Evolutionary conservation across 2,888 invertebrate species (phyloP).

Genomic region (Atrina japonica): DNA sequence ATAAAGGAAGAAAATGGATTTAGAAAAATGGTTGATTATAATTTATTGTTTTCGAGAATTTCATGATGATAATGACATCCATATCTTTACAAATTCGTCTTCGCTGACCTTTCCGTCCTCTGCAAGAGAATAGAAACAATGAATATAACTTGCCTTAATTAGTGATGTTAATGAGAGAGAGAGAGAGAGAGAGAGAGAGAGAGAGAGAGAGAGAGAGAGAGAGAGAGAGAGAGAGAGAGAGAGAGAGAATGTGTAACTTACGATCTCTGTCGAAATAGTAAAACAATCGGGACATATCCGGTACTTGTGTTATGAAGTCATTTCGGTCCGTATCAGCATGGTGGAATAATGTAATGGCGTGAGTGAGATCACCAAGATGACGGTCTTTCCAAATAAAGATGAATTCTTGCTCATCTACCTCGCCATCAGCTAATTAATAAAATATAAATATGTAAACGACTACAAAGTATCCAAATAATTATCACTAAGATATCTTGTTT

Average conservation of each 20-base stretch:
- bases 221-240: too few relatives aligned
- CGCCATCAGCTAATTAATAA: conserved; percentile 47
- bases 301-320: conserved; percentile 52
- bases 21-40: too few relatives aligned
- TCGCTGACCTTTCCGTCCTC: conserved; percentile 59
- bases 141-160: too few relatives aligned
- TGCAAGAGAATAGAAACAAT: conserved; percentile 39
- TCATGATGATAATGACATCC: conserved; percentile 53
- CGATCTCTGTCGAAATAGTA: conserved; percentile 65
- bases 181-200: too few relatives aligned
- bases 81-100: conserved; percentile 58
- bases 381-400: conserved; percentile 57
- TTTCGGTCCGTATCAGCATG: conserved; percentile 62
- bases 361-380: conserved; percentile 53
- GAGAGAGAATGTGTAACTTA: too few relatives aligned
- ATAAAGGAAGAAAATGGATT: too few relatives aligned
- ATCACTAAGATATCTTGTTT: background rate
- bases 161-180: too few relatives aligned
- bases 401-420: conserved; percentile 57
- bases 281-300: conserved; percentile 60
- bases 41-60: too few relatives aligned
- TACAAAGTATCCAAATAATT: background rate
- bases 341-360: conserved; percentile 58
- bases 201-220: too few relatives aligned
- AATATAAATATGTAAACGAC: background rate